phyloP scores from a whole-genome alignment of 2,113 vertebrate genomes.

The Galeopterus variegatus region DNA sequence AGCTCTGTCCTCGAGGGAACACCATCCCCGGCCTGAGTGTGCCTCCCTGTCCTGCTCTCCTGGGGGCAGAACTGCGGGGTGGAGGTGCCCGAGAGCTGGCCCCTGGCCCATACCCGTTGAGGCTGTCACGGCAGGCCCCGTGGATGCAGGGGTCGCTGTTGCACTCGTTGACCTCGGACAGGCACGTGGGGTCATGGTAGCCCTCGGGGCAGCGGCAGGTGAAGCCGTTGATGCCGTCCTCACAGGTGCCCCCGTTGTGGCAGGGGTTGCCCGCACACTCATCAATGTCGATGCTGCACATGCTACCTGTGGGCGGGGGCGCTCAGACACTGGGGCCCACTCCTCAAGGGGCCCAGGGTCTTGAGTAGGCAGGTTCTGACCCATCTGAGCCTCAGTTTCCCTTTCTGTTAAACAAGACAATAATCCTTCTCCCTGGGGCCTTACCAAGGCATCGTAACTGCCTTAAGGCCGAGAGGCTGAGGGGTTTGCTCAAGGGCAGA shows the following conservation, averaged over 20 bases:
- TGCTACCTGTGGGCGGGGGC: conserved; percentile 88
- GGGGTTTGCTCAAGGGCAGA: rapidly evolving
- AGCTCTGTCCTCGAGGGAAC: background rate
- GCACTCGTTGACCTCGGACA: conserved; percentile 97
- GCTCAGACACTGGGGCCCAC: rapidly evolving
- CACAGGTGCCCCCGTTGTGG: conserved; percentile 96
- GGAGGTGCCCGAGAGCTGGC: rapidly evolving
- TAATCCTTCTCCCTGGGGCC: too few relatives aligned
- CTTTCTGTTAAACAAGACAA: rapidly evolving
- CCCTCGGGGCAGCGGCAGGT: conserved; percentile 95
- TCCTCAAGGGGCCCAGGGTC: rapidly evolving
- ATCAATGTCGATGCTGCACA: conserved; percentile 96
- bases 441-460: rapidly evolving
- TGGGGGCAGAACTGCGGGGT: rapidly evolving
- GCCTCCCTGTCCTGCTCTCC: background rate
- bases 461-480: too few relatives aligned
- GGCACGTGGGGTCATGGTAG: conserved; percentile 94
- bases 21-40: too few relatives aligned
- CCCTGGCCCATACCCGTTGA: conserved; percentile 92
- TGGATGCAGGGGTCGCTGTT: conserved; percentile 97
- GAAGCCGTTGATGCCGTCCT: conserved; percentile 94
- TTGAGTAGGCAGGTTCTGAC: rapidly evolving
- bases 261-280: conserved; percentile 95
- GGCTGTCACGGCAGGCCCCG: conserved; percentile 93
- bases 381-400: background rate